Evolutionary conservation across 2,888 invertebrate species (phyloP), one percentile per base, ranked within the genome.

Genomic region (Acholoe squamosa): DNA sequence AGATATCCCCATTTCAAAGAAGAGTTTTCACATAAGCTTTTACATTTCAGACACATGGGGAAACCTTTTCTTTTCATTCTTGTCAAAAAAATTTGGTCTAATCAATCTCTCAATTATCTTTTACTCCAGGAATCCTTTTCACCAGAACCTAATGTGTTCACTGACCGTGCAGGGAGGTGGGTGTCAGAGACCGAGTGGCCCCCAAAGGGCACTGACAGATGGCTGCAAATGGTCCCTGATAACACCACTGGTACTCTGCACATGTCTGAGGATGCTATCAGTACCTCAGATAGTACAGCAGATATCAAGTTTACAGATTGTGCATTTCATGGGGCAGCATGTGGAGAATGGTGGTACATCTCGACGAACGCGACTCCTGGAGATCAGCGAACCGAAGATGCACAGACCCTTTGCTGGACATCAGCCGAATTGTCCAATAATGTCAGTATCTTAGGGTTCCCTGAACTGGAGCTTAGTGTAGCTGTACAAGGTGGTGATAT

Each of bases 291-390:
- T 10, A 19, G 56, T 19, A 31, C 52, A 10, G 19, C 54, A 14
- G 86, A 28, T 52, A 16, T 89, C 67, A 61, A 19, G 12, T 89
- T 89, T 34, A 16, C n/a, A 0, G 14, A 88, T 5, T 51, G 54
- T 19, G n/a, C 54, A 1, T 22, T 25, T 22, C 67, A 67, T 25
- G 89, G 89, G 0, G 1, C 19, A n/a, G 10, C 51, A 1, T 52
- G 52, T 77, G 89, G 89, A 16, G 89, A 89, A 22, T 91, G 91
- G 91, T 89, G 56, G 77, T 86, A 19, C 25, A 77, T 89, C 7
- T 67, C 71, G 12, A 71, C 51, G 1, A 34, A 89, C n/a, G 76
- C 89, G 14, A 43, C 52, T 0, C 77, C 91, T 10, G 89, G 33
- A 10, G 91, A 91, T 77, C 91, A 91, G 25, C 89, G 52, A 3